Base-by-base conservation (phyloP, 2,113 vertebrate genomes). In the Peromyscus leucopus region DNA sequence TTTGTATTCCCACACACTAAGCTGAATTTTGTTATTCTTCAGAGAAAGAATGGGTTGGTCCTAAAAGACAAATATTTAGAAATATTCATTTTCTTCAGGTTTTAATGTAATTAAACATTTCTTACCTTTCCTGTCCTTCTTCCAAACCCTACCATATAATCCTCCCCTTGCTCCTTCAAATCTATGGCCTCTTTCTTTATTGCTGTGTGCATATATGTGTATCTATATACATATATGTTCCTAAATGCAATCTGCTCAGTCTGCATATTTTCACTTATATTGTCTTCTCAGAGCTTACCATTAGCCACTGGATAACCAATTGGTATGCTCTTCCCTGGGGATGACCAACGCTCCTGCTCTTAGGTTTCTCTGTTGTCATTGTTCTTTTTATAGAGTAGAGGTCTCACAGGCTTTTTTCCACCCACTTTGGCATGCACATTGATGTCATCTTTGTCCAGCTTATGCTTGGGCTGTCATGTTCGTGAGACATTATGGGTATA, bases 271-370 rank as follows among this genome's bases (percentile, higher is more conserved):
- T 48, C 11, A 78, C 26, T 1, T 31, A 28, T 48, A 5, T 28
- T 48, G 26, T 6, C 48, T 51, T 51, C 51, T 78, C 28, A 78
- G 26, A 15, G 28, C 28, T 51, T 3, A 51, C 15, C 16, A 1
- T 33, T 31, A 31, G 15, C 13, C 7, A 78, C 46, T 33, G 26
- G 13, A 51, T 16, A 78, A 78, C 15, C 48, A 79, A 9, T 33
- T 33, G 31, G 28, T 79, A 7, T 55, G 42, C 7, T 33, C 8
- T 79, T 79, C 26, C 11, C 24, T 51, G 7, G 13, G 28, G 3
- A 16, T 15, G 28, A 31, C 1, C 6, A 10, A 0, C 0, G 33
- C 15, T 79, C 48, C 3, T 17, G 16, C 0, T 55, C 31, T 9
- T 16, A 79, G 3, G 7, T 55, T 28, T 31, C 28, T 79, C 16